phyloP scores from a whole-genome alignment of 2,888 invertebrate genomes.

The Petrolisthes manimaculis region DNA sequence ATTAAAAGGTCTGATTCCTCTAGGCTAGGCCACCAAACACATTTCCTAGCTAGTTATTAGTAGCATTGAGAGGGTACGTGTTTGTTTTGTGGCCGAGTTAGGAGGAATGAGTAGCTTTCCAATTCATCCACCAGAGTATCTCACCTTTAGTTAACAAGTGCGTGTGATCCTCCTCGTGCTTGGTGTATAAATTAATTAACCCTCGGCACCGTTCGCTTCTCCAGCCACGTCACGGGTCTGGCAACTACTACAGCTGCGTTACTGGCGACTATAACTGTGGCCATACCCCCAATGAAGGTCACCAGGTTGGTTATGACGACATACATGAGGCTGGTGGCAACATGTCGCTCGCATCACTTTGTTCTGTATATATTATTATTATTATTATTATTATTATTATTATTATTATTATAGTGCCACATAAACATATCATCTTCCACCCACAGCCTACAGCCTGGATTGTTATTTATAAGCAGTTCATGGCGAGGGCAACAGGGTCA shows the following conservation, averaged over 20 bases:
- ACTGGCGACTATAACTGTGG: conserved; percentile 66
- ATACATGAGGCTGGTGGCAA: conserved; percentile 40
- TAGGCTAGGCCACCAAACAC: conserved; percentile 3
- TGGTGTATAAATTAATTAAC: conserved; percentile 49
- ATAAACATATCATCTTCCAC: conserved; percentile 28
- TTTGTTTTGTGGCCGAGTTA: too few relatives aligned
- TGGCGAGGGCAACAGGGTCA: conserved; percentile 60
- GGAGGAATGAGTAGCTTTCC: too few relatives aligned
- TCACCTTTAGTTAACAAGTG: too few relatives aligned
- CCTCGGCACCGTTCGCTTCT: conserved; percentile 55
- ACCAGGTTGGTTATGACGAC: conserved; percentile 62
- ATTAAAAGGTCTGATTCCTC: too few relatives aligned
- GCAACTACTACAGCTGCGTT: conserved; percentile 66
- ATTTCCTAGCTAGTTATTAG: conserved; percentile 30
- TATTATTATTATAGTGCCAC: background rate
- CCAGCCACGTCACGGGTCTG: conserved; percentile 64
- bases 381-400: too few relatives aligned
- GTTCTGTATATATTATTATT: too few relatives aligned
- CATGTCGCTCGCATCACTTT: conserved; percentile 15
- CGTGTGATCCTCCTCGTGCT: conserved; percentile 22
- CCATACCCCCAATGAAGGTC: conserved; percentile 64
- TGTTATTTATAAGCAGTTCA: conserved; percentile 44
- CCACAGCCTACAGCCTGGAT: conserved; percentile 61
- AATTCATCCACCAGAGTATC: too few relatives aligned
- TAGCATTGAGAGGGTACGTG: too few relatives aligned